A percentile compares a stretch with the other conserved stretches of the same genome.
Conservation (phyloP, 1,140 invertebrate species). For the Drosophila leontia region DNA sequence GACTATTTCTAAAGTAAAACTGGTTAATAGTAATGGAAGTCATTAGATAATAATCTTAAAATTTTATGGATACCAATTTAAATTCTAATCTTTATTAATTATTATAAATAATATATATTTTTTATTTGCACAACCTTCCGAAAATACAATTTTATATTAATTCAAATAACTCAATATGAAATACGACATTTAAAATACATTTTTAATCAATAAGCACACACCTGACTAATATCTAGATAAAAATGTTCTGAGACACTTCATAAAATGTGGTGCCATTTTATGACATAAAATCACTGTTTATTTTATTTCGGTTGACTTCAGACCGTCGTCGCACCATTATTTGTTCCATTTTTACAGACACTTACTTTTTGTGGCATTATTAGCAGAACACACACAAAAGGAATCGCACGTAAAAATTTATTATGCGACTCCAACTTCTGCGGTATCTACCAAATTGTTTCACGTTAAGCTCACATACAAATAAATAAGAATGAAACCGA, state of each 20-base stretch:
- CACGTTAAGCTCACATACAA: slow-evolving; percentile 73
- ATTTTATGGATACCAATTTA: not conserved
- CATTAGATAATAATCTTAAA: not conserved
- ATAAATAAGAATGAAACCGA: slow-evolving; percentile 41
- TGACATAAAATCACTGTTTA: not conserved
- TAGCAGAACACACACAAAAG: slow-evolving; percentile 30
- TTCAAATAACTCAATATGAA: not conserved
- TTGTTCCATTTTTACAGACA: slow-evolving; percentile 37
- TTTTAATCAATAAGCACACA: not conserved
- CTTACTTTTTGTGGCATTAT: slow-evolving; percentile 27
- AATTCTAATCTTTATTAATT: not conserved
- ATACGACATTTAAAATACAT: too few relatives aligned
- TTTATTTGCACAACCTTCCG: not conserved
- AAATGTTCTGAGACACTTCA: not conserved
- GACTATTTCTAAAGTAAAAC: too few relatives aligned
- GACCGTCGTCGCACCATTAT: not conserved
- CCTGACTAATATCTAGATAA: not conserved
- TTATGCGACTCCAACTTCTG: slow-evolving; percentile 39
- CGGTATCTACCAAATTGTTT: slow-evolving; percentile 51
- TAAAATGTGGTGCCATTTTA: slow-evolving; percentile 1
- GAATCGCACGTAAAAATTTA: slow-evolving; percentile 72
- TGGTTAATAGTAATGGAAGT: too few relatives aligned
- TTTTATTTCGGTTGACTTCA: slow-evolving; percentile 7
- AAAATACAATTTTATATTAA: not conserved
- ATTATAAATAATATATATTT: not conserved